A percentile compares a stretch with the other conserved stretches of the same genome.
phyloP scores from a whole-genome alignment of 1,140 invertebrate species.

The Cheumatopsyche charites region DNA sequence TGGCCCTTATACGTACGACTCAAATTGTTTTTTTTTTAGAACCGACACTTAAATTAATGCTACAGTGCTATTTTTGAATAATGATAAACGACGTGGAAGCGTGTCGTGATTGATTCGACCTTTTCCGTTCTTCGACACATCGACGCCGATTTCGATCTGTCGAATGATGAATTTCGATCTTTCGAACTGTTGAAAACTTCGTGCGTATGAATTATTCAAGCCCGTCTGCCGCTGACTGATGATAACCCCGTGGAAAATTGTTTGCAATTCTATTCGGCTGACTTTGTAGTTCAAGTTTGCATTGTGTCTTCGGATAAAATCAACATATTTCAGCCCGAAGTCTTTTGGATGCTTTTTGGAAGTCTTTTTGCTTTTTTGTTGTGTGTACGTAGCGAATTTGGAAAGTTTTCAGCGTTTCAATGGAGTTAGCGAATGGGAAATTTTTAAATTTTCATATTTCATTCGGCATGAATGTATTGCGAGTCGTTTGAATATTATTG shows the following conservation, averaged over 20 bases:
- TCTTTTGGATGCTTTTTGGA: too few species aligned
- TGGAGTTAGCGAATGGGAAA: too few species aligned
- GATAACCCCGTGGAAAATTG: neutral
- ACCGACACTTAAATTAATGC: neutral
- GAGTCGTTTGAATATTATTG: too few species aligned
- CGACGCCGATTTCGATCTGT: neutral
- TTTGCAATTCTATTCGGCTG: too few species aligned
- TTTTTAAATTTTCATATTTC: too few species aligned
- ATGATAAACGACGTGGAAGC: neutral
- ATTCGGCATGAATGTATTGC: too few species aligned
- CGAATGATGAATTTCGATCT: constrained; percentile 9
- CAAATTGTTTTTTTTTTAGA: neutral
- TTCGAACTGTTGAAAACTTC: neutral
- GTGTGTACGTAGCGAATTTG: too few species aligned
- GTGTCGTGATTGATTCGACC: constrained; percentile 25
- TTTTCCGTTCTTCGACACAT: neutral
- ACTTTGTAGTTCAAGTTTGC: too few species aligned
- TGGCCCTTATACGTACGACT: neutral
- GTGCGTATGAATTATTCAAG: constrained; percentile 18
- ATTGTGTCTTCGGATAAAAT: too few species aligned
- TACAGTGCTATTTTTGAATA: neutral
- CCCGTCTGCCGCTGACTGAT: neutral
- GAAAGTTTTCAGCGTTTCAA: too few species aligned
- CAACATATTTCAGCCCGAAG: too few species aligned
- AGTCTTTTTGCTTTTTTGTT: too few species aligned